phyloP scores from a whole-genome alignment of 2,113 vertebrate species.

The Bufo bufo region DNA sequence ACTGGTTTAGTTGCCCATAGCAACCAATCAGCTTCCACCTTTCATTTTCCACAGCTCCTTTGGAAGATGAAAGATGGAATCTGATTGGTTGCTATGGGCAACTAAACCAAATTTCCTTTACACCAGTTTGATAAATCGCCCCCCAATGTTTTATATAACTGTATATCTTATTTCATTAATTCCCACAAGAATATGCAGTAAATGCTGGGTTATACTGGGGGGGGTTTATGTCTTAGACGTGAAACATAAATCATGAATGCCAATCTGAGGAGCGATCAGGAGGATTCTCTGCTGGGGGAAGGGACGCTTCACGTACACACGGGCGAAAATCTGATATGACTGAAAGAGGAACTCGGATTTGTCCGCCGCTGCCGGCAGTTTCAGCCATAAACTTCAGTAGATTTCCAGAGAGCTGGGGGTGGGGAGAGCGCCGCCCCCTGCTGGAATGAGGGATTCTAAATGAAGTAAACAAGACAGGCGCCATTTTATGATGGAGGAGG shows the following conservation, averaged over 20 bases:
- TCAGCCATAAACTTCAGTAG: slow-evolving; percentile 30
- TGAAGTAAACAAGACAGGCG: slow-evolving; percentile 50
- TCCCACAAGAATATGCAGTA: no score
- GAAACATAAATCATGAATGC: neutral
- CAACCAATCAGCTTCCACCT: no score
- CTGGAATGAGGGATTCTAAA: slow-evolving; percentile 30
- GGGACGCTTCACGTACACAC: neutral
- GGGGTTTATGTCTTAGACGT: neutral
- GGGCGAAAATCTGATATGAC: neutral
- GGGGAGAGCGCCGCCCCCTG: slow-evolving; percentile 27
- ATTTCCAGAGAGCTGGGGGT: slow-evolving; percentile 47
- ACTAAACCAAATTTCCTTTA: no score
- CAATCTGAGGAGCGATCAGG: neutral
- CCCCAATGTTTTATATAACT: no score
- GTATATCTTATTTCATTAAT: no score
- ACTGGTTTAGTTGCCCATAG: no score
- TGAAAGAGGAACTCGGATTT: slow-evolving; percentile 44
- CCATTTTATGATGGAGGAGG: slow-evolving; percentile 33
- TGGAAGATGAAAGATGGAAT: no score
- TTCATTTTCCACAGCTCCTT: no score
- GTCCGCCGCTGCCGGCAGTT: slow-evolving; percentile 32
- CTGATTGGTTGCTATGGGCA: no score
- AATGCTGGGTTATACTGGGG: no score
- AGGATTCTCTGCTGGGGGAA: neutral
- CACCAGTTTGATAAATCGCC: no score